phyloP scores from a whole-genome alignment of 2,797 vertebrate genomes.

The Onychomys torridus region DNA sequence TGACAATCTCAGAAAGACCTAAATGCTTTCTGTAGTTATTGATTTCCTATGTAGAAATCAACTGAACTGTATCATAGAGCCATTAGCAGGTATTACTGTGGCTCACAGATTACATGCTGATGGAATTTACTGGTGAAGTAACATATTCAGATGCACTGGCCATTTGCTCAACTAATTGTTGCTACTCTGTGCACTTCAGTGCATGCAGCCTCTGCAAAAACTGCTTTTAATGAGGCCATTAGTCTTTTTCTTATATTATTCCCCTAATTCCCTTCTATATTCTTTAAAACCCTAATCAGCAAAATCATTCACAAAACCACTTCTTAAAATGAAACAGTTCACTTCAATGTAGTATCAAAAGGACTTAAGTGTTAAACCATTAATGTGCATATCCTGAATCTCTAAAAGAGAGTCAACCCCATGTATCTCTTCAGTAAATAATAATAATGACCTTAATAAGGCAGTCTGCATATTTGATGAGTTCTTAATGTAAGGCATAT shows the following conservation, averaged over 20 bases:
- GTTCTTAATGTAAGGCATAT: conserved; percentile 78
- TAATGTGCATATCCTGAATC: conserved; percentile 17
- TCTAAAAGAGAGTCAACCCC: conserved; percentile 52
- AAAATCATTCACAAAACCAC: conserved; percentile 77
- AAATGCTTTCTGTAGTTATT: conserved; percentile 69
- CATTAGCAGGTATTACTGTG: conserved; percentile 68
- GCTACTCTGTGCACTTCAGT: conserved; percentile 69
- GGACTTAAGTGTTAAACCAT: conserved; percentile 61
- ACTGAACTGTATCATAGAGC: conserved; percentile 61
- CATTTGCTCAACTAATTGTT: conserved; percentile 70
- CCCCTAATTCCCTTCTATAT: conserved; percentile 75
- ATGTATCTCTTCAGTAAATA: conserved; percentile 66
- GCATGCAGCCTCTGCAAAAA: conserved; percentile 71
- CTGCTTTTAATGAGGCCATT: conserved; percentile 80
- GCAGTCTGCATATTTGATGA: conserved; percentile 58
- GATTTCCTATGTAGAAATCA: conserved; percentile 64
- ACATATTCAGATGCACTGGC: conserved; percentile 55
- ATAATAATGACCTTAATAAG: conserved; percentile 63
- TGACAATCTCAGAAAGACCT: conserved; percentile 66
- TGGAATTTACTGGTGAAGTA: conserved; percentile 70
- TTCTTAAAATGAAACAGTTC: conserved; percentile 78
- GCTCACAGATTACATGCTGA: conserved; percentile 61
- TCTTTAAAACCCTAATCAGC: conserved; percentile 80
- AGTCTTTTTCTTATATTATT: conserved; percentile 78
- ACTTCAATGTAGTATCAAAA: conserved; percentile 41